Percentiles rank a stretch among this genome's conserved stretches.
Evolutionary conservation across 37 sponge, comb jelly and placozoan species (phyloP).

Genomic region (Halisarca cf. caerulea): DNA sequence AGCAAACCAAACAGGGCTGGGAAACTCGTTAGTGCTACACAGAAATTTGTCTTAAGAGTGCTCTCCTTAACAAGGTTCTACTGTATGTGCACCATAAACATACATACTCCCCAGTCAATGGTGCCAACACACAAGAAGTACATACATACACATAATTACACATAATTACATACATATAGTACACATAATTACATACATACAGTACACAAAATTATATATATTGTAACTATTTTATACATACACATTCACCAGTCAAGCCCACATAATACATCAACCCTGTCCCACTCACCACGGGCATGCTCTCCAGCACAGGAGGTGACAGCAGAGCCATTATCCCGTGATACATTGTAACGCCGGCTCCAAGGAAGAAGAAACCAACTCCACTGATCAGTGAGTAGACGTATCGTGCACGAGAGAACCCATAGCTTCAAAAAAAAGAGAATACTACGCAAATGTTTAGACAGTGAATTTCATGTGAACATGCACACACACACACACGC

Average conservation of each 20-base stretch:
- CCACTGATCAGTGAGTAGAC: constrained; percentile 98
- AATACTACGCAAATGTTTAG: neutral
- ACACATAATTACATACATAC: no score
- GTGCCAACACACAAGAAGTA: no score
- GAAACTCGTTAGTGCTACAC: no score
- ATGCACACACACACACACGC: constrained; percentile 23
- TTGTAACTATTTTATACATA: no score
- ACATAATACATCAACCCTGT: no score
- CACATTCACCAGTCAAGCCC: no score
- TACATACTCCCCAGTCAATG: neutral
- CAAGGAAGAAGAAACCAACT: constrained; percentile 96
- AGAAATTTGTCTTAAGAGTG: no score
- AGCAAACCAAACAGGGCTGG: no score
- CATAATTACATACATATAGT: no score
- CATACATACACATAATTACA: no score
- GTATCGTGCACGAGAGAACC: constrained; percentile 31
- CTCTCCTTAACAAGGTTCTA: no score
- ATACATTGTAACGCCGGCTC: constrained; percentile 89
- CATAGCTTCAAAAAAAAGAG: neutral
- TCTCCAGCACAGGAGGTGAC: constrained; percentile 77
- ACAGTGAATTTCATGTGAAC: neutral
- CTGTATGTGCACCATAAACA: neutral
- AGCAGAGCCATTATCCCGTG: constrained; percentile 86
- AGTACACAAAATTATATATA: no score
- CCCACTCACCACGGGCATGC: constrained; percentile 75